Conservation (phyloP, 2,113 vertebrate genomes). For the Garra rufa region DNA sequence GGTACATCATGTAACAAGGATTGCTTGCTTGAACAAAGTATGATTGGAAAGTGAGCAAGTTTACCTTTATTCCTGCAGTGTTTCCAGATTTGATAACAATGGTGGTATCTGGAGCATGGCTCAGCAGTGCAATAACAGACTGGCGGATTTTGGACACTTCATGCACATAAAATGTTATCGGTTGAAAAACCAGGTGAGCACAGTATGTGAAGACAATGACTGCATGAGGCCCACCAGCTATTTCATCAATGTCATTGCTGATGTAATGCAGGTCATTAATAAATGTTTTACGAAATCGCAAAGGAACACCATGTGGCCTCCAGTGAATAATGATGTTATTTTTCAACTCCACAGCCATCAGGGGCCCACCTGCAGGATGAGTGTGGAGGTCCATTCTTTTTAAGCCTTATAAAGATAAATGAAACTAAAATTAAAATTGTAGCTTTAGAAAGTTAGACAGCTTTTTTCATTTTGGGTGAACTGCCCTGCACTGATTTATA, state of each 20-base stretch:
- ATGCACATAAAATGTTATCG: background rate
- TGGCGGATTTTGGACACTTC: conserved; percentile 28
- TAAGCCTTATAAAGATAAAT: conserved; percentile 14
- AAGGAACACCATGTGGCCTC: conserved; percentile 58
- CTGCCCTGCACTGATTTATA: background rate
- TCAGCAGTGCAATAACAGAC: background rate
- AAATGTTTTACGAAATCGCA: conserved; percentile 45
- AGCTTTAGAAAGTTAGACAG: background rate
- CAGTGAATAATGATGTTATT: conserved; percentile 46
- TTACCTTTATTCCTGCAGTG: background rate
- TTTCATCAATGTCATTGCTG: conserved; percentile 45
- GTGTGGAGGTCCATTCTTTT: conserved; percentile 50
- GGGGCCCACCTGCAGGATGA: conserved; percentile 17
- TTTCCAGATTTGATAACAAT: conserved; percentile 32
- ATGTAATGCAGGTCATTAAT: conserved; percentile 59
- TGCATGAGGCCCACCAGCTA: conserved; percentile 54
- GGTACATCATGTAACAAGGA: background rate
- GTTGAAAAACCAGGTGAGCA: background rate
- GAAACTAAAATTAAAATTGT: background rate
- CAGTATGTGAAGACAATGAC: conserved; percentile 38
- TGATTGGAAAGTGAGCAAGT: too few species aligned
- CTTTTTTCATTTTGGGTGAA: too few species aligned
- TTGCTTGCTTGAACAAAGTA: too few species aligned
- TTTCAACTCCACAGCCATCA: conserved; percentile 38
- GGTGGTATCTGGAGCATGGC: conserved; percentile 14